A percentile compares a stretch with the other conserved stretches of the same genome.
These are phyloP conservation scores for Corythoichthys haematopterus DNA, from an alignment of 2,113 vertebrate species.

Conservation along the genomic window DNA sequence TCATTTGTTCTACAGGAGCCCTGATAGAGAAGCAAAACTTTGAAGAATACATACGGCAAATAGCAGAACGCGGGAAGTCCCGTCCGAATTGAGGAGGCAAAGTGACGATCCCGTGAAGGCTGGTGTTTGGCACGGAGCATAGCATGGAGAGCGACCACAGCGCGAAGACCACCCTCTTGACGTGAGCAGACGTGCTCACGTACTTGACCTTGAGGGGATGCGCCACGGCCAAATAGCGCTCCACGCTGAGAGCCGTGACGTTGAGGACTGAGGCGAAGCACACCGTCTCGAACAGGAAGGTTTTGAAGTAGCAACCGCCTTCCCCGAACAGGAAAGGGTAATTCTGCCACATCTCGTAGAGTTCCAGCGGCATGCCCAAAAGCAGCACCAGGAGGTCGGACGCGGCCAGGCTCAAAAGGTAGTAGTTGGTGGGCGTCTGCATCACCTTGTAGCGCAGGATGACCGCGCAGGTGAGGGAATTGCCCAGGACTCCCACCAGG, in stretches of 20 bases:
- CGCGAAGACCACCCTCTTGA: slow-evolving; percentile 60
- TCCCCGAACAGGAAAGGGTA: slow-evolving; percentile 68
- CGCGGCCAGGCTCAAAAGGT: slow-evolving; percentile 69
- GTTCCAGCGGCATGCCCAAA: slow-evolving; percentile 69
- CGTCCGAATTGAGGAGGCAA: slow-evolving; percentile 47
- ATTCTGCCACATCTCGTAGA: slow-evolving; percentile 71
- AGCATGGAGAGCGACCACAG: slow-evolving; percentile 67
- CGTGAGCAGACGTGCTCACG: slow-evolving; percentile 57
- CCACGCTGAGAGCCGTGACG: slow-evolving; percentile 68
- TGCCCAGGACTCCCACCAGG: slow-evolving; percentile 63
- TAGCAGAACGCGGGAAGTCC: slow-evolving; percentile 57
- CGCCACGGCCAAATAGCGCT: slow-evolving; percentile 69
- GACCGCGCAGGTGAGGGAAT: slow-evolving; percentile 65
- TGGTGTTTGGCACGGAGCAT: slow-evolving; percentile 71
- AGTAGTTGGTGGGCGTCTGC: slow-evolving; percentile 72
- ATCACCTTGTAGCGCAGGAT: slow-evolving; percentile 64
- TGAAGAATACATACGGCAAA: slow-evolving; percentile 59
- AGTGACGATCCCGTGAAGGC: slow-evolving; percentile 55
- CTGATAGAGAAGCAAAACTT: too few species aligned
- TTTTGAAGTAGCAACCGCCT: slow-evolving; percentile 71
- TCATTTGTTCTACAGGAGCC: too few species aligned
- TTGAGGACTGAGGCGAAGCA: slow-evolving; percentile 74
- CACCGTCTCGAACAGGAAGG: slow-evolving; percentile 70
- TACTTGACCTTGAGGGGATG: slow-evolving; percentile 68
- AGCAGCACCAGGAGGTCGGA: slow-evolving; percentile 72